Conservation (phyloP, 2,797 vertebrate genomes). For the Lateolabrax maculatus region DNA sequence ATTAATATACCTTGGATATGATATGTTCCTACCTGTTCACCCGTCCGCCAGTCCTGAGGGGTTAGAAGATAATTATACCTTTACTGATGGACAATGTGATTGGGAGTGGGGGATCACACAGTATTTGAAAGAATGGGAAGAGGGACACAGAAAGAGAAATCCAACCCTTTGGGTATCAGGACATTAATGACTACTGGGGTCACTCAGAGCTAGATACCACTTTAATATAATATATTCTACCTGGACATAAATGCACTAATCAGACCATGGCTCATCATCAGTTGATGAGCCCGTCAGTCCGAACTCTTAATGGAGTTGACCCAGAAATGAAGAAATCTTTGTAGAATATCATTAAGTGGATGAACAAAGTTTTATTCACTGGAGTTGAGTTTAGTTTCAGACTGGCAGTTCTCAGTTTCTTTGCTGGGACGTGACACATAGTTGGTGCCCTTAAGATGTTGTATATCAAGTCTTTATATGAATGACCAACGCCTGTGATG, state of each 20-base stretch:
- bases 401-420: not conserved
- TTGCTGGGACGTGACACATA: not conserved
- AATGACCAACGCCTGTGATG: not conserved
- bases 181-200: slow-evolving; percentile 77
- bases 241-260: slow-evolving; percentile 68
- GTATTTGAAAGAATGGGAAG: slow-evolving; percentile 34
- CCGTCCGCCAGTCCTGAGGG: slow-evolving; percentile 68
- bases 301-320: slow-evolving; percentile 71
- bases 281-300: slow-evolving; percentile 60
- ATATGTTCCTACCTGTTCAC: slow-evolving; percentile 69
- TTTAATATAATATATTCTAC: slow-evolving; percentile 70
- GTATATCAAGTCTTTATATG: not conserved
- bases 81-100: slow-evolving; percentile 72
- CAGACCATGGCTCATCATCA: slow-evolving; percentile 57
- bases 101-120: slow-evolving; percentile 30
- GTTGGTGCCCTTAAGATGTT: not conserved
- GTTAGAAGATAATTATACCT: slow-evolving; percentile 77
- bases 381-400: slow-evolving; percentile 18
- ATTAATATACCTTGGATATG: slow-evolving; percentile 68
- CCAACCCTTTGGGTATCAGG: slow-evolving; percentile 72
- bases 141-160: slow-evolving; percentile 56
- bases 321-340: slow-evolving; percentile 65
- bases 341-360: slow-evolving; percentile 27
- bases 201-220: slow-evolving; percentile 55
- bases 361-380: slow-evolving; percentile 30